These are phyloP conservation scores for Ursus arctos DNA, from an alignment of 2,113 vertebrate species.

Conservation along the genomic window DNA sequence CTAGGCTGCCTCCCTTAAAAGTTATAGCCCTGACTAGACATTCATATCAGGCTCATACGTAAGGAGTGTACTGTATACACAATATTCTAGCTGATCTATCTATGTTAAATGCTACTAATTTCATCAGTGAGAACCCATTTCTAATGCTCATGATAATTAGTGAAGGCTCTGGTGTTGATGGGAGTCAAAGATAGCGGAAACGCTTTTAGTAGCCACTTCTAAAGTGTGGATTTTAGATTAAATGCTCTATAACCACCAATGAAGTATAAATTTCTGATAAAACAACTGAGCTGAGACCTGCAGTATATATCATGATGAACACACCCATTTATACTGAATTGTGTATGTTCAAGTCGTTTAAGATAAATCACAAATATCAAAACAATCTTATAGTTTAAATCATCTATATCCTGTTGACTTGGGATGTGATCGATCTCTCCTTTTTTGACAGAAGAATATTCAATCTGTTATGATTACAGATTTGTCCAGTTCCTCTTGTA, in stretches of 20 bases:
- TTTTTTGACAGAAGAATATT: background rate
- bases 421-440: background rate
- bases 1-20: background rate
- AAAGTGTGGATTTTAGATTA: background rate
- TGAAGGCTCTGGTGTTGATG: background rate
- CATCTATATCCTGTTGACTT: background rate
- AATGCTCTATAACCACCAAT: background rate
- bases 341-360: background rate
- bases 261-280: background rate
- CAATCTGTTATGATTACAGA: background rate
- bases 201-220: background rate
- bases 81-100: background rate
- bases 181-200: background rate
- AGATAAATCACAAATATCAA: constrained; percentile 16
- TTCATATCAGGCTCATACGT: background rate
- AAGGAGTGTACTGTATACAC: background rate
- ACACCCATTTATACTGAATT: background rate
- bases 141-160: background rate
- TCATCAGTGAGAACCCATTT: background rate
- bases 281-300: background rate
- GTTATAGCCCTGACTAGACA: background rate
- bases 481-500: background rate
- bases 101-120: background rate
- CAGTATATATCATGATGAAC: background rate
- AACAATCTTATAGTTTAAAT: constrained; percentile 10